phyloP scores from a whole-genome alignment of 2,888 invertebrate genomes.

The Yponomeuta sedellus region DNA sequence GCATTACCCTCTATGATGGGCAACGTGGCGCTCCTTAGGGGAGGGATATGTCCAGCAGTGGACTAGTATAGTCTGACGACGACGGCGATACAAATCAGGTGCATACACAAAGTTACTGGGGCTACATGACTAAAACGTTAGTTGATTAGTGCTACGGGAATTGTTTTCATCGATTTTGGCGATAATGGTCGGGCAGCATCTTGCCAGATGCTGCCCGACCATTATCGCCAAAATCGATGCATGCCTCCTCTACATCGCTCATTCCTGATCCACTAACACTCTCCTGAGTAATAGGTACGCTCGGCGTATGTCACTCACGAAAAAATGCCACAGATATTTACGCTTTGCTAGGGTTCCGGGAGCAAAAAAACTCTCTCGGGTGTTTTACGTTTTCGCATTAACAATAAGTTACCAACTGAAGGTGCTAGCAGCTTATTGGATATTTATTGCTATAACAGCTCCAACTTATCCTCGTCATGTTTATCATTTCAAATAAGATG shows the following conservation, averaged over 20 bases:
- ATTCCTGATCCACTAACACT: slow-evolving; percentile 6
- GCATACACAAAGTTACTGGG: no score
- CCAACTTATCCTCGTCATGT: not conserved
- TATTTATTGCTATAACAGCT: not conserved
- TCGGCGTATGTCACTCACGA: slow-evolving; percentile 4
- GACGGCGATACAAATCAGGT: no score
- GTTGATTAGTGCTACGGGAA: no score
- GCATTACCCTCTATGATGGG: no score
- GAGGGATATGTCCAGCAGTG: no score
- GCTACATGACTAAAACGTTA: no score
- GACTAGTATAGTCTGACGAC: no score
- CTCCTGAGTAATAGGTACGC: not conserved
- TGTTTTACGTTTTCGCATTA: not conserved
- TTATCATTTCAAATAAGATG: not conserved
- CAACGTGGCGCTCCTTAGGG: no score
- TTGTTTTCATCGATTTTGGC: no score
- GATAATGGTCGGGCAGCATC: no score
- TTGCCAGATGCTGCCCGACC: no score
- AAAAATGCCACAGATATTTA: not conserved
- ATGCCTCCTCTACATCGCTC: not conserved
- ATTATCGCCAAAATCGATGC: no score
- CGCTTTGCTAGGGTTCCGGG: not conserved
- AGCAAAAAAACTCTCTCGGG: not conserved
- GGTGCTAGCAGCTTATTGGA: not conserved
- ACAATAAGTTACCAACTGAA: not conserved